A percentile compares a stretch with the other conserved stretches of the same genome.
phyloP scores from a whole-genome alignment of 1,140 invertebrate species.

The Drosophila bocki region DNA sequence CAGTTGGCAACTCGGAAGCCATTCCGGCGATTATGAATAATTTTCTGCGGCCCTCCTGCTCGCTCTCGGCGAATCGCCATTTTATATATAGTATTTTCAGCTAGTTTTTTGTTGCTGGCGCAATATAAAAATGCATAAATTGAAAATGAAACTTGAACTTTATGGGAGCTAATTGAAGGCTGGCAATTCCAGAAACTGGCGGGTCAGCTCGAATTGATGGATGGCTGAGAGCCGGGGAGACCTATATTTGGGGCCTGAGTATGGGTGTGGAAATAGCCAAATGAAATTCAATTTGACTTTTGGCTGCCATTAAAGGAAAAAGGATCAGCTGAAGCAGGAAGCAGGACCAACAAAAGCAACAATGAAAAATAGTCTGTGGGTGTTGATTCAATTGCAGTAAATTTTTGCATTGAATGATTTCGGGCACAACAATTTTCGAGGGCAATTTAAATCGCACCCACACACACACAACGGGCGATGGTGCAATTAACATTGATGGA shows the following conservation, averaged over 20 bases:
- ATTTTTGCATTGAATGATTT: conserved; percentile 54
- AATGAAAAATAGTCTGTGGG: conserved; percentile 43
- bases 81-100: conserved; percentile 16
- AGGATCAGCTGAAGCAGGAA: conserved; percentile 7
- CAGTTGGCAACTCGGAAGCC: conserved; percentile 66
- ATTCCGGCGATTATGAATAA: conserved; percentile 76
- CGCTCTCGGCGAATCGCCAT: not conserved
- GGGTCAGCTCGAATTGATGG: conserved; percentile 58
- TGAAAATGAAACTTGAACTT: conserved; percentile 75
- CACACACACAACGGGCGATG: conserved; percentile 6
- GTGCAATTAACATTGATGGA: conserved; percentile 72
- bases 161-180: conserved; percentile 73
- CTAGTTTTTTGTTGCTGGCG: conserved; percentile 24
- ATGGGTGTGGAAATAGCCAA: conserved; percentile 17
- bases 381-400: conserved; percentile 60
- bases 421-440: conserved; percentile 51
- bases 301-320: conserved; percentile 66
- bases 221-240: conserved; percentile 24
- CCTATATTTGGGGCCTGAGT: conserved; percentile 9
- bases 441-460: conserved; percentile 58
- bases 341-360: conserved; percentile 19
- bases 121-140: conserved; percentile 73
- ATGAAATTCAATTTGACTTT: conserved; percentile 72
- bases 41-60: conserved; percentile 16
- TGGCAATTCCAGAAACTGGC: conserved; percentile 55